Conservation (phyloP, 2,797 vertebrate genomes). For the Columba guinea region DNA sequence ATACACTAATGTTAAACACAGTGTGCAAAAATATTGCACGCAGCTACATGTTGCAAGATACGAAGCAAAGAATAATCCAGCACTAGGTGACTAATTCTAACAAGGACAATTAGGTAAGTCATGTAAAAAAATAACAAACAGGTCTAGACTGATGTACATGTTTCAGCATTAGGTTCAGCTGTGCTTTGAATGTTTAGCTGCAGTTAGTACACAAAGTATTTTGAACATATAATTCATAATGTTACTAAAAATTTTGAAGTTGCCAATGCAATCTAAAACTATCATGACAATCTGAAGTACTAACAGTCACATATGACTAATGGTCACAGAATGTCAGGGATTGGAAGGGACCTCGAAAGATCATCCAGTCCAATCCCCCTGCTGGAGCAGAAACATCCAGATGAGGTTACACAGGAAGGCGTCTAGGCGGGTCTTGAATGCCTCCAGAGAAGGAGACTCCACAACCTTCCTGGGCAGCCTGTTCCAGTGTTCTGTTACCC, state of each 20-base stretch:
- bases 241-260: neutral
- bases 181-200: neutral
- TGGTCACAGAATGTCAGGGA: too few relatives aligned
- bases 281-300: neutral
- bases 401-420: too few relatives aligned
- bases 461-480: too few relatives aligned
- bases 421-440: too few relatives aligned
- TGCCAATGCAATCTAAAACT: neutral
- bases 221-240: neutral
- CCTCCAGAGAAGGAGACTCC: too few relatives aligned
- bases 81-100: neutral
- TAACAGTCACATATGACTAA: neutral
- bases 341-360: too few relatives aligned
- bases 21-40: neutral
- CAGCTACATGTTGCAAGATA: neutral
- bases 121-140: neutral
- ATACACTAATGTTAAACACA: neutral
- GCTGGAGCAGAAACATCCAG: too few relatives aligned
- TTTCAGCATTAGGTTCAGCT: neutral
- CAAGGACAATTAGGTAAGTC: neutral
- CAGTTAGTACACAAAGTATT: neutral
- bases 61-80: neutral
- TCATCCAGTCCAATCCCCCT: too few relatives aligned
- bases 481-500: too few relatives aligned
- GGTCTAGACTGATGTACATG: neutral